Evolutionary conservation across 2,113 vertebrate species (phyloP).

Genomic region (Megalops atlanticus): DNA sequence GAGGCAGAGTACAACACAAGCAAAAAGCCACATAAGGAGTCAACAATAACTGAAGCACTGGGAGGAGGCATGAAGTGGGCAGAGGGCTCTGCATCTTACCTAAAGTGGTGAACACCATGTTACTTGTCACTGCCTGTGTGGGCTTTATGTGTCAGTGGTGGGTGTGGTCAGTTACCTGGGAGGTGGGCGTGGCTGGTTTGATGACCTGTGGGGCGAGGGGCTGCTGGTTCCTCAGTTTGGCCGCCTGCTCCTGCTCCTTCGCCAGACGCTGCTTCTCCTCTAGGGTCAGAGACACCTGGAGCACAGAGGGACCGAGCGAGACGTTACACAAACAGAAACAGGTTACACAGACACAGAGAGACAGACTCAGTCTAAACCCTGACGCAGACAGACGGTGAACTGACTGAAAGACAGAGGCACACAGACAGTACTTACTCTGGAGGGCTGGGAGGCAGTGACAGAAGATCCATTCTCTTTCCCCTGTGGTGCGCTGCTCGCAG

Average conservation of each 20-base stretch:
- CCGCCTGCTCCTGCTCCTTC: constrained; percentile 94
- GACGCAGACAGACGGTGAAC: background rate
- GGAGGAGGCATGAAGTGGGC: no score
- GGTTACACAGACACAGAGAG: background rate
- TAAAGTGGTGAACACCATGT: no score
- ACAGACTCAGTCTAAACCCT: background rate
- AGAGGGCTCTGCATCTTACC: no score
- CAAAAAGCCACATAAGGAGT: no score
- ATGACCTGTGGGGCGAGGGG: constrained; percentile 83
- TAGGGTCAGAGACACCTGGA: constrained; percentile 87
- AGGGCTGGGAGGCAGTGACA: constrained; percentile 66
- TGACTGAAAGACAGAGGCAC: constrained; percentile 3
- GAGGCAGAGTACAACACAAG: no score
- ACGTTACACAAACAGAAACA: background rate
- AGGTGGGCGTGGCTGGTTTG: constrained; percentile 57
- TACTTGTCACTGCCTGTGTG: background rate
- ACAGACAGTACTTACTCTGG: constrained; percentile 73
- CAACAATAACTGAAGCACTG: no score
- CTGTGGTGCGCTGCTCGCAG: constrained; percentile 73
- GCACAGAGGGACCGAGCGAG: constrained; percentile 30
- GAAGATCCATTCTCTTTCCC: constrained; percentile 82
- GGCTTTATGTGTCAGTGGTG: no score
- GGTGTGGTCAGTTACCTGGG: constrained; percentile 50
- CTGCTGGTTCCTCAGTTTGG: constrained; percentile 91
- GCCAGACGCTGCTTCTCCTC: constrained; percentile 97